Evolutionary conservation across 2,888 invertebrate species (phyloP), one percentile per base, ranked within the genome.

Genomic region (Listrodromus nycthemerus): DNA sequence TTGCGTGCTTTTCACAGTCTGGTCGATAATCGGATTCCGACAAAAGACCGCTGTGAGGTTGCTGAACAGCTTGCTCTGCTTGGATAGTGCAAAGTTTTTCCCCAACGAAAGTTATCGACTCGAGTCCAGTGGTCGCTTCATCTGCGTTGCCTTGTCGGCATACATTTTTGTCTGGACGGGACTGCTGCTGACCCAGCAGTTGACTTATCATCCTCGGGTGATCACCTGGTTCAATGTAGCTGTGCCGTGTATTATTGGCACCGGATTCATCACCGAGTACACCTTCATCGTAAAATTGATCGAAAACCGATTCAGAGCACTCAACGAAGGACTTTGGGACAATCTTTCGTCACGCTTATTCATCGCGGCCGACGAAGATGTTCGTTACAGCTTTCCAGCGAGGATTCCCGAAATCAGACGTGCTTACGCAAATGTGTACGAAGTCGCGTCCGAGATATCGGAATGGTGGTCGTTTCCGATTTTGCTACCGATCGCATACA

Each of bases 391-490:
- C 24, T 21, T 21, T 1, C 24, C 55, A 21, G 2, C 55, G 19
- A 24, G 8, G 7, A 30, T 30, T 19, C 8, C 52, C 1, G 21
- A 55, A 3, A 52, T 82, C n/a, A 83, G 85, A 69, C 67, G 81
- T 0, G 63, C 83, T 7, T 85, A 89, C 52, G 67, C 50, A 5
- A 66, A 69, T 3, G 75, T 89, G 1, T 89, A 82, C 69, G 77
- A 87, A 2, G 79, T 87, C 16, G 77, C 71, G n/a, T 52, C 10
- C 0, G 84, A 86, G 7, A 41, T 89, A 33, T 80, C 89, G 0
- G 52, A 83, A 1, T 86, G 79, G 76, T 86, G 89, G 58, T 86
- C 88, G 0, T 1, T 87, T 6, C 84, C 88, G 5, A 76, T 75
- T 3, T 65, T 89, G 0, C 24, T 80, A 2, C 75, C 63, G 2